Conservation (phyloP, 2,797 vertebrate genomes). For the Prunella strophiata region DNA sequence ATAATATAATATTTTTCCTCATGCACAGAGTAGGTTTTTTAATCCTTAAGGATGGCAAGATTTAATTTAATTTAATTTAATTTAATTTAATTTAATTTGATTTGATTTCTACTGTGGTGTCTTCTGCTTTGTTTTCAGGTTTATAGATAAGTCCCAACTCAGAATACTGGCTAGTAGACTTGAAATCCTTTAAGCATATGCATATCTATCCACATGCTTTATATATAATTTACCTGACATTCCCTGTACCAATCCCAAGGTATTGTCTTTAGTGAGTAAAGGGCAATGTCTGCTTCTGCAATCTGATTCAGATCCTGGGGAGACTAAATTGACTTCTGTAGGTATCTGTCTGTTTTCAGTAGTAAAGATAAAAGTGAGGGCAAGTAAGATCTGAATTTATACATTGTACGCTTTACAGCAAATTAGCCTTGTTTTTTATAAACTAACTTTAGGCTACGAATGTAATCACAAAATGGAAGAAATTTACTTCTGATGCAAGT, state of each 20-base stretch:
- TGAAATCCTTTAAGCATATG: neutral
- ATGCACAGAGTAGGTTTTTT: neutral
- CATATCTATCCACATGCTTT: neutral
- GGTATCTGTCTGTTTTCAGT: neutral
- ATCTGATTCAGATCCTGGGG: neutral
- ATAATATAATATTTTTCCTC: neutral
- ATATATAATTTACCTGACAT: neutral
- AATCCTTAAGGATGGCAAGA: neutral
- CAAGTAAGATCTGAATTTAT: neutral
- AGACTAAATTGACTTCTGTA: neutral
- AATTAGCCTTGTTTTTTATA: neutral
- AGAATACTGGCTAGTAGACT: neutral
- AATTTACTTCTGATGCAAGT: neutral
- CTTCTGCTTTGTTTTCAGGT: neutral
- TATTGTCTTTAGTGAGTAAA: neutral
- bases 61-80: neutral
- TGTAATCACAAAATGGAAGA: neutral
- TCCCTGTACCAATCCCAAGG: neutral
- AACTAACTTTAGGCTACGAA: neutral
- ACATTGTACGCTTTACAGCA: neutral
- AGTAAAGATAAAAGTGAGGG: neutral
- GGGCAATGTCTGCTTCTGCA: neutral
- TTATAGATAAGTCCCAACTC: neutral
- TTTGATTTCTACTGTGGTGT: neutral
- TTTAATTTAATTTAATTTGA: neutral